Evolutionary conservation across 2,797 vertebrate genomes (phyloP), one percentile per base, ranked within the genome.

Genomic region (Silurus lanzhouensis): DNA sequence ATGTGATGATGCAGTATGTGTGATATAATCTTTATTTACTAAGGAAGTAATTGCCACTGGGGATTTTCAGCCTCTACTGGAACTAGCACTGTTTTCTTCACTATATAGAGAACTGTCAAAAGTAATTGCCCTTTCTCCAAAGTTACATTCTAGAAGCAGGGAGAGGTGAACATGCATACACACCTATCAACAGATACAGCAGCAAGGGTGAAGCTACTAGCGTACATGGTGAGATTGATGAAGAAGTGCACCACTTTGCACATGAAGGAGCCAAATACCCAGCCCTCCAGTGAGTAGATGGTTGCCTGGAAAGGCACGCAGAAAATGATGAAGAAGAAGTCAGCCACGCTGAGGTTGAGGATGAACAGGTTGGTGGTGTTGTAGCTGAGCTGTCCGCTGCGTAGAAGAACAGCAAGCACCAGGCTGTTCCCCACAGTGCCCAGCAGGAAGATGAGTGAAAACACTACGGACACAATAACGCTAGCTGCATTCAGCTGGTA

Each of bases 251-350:
- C 96, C 9, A 93, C 95, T 91, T 97, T 97, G 93, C 96, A 97
- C 95, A 97, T 96, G 91, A 97, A 97, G 48, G 96, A 96, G 72
- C 96, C 96, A 0, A 97, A 97, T 88, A 97, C 95, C 96, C 96
- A 97, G 77, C 96, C 96, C 88, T 97, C 96, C 87, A 97, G 92
- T 1, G 96, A 96, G 91, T 97, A 97, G 92, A 97, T 97, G 89
- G 96, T 97, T 87, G 96, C 97, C 94, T 97, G 96, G 93, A 97
- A 97, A 63, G 97, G 97, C 83, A 97, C 95, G 55, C 96, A 97
- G 95, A 97, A 97, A 90, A 97, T 94, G 90, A 97, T 97, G 93
- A 97, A 97, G 94, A 96, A 97, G 94, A 97, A 97, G 92, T 97
- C 96, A 0, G 96, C 96, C 85, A 97, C 93, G 79, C 96, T 96